Base-by-base conservation (phyloP, 1,140 invertebrate genomes). In the Melanaphis sacchari region DNA sequence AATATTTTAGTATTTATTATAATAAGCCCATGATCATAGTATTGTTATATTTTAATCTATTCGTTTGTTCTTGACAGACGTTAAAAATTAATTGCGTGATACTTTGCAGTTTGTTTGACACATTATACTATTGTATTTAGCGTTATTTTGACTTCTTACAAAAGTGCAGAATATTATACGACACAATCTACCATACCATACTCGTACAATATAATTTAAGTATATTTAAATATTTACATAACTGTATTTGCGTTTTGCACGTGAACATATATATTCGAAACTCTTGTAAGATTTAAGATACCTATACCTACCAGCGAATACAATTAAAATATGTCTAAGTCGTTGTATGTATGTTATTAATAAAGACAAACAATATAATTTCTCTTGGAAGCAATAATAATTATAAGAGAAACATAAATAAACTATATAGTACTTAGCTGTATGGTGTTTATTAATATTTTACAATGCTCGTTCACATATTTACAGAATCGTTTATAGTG, bases 261-360 rank as follows among this genome's bases (percentile, higher is more conserved):
- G 41, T 26, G 26, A 43, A 15, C 15, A 38, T 8, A 38, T 8
- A 82, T 82, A 22, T 38, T 82, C 18, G 21, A 82, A 82, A 82
- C 76, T 22, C 76, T 22, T 38, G 7, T 82, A 38, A 38, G 76
- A 82, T 82, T 82, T 82, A 82, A 82, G 36, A 84, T 84, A 15
- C 59, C 31, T 76, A 76, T 49, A 49, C 59, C 31, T n/a, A 84
- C 4, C 24, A 26, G 36, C 24, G 41, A 84, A 82, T 82, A 24
- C 38, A 40, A 84, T 84, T 41, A 84, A 84, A 84, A 84, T 84
- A 84, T 26, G 59, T 84, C 31, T 84, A 84, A 84, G 24, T 41
- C 40, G 82, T 84, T 49, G 40, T 40, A 24, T 40, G 2, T 82
- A 38, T 7, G 76, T 84, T 76, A 84, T 84, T 84, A 84, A 84